Conservation (phyloP, 2,888 invertebrate species). For the Pseudanteris insignis region DNA sequence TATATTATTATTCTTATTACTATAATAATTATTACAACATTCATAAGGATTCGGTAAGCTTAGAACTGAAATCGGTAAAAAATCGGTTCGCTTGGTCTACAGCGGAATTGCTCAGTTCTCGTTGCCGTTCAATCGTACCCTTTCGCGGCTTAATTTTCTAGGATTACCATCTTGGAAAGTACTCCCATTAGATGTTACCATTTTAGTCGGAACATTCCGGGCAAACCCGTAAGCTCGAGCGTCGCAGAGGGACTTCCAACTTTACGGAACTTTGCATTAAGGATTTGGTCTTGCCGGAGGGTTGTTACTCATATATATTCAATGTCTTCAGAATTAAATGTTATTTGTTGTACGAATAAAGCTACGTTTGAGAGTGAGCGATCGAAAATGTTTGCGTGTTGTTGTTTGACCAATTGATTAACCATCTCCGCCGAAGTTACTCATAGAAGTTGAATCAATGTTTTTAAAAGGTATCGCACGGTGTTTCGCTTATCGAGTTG, state of each 20-base stretch:
- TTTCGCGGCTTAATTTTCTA: slow-evolving; percentile 41
- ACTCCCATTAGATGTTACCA: slow-evolving; percentile 40
- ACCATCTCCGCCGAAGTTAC: slow-evolving; percentile 1
- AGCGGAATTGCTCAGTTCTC: too few relatives aligned
- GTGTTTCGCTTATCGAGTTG: background rate
- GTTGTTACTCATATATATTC: slow-evolving; percentile 37
- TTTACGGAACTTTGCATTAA: slow-evolving; percentile 37
- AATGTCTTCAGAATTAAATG: slow-evolving; percentile 36
- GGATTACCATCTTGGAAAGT: slow-evolving; percentile 41
- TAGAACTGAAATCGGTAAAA: background rate
- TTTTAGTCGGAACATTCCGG: slow-evolving; percentile 35
- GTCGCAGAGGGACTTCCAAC: slow-evolving; percentile 30
- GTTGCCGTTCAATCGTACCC: too few relatives aligned
- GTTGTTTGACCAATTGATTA: slow-evolving; percentile 29
- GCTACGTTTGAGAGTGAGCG: slow-evolving; percentile 13
- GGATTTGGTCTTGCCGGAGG: slow-evolving; percentile 39
- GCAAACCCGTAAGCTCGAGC: slow-evolving; percentile 41
- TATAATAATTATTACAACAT: too few relatives aligned
- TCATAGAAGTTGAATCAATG: background rate
- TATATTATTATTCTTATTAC: too few relatives aligned
- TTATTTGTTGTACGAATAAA: slow-evolving; percentile 37
- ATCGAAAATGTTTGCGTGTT: slow-evolving; percentile 21
- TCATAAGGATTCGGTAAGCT: too few relatives aligned
- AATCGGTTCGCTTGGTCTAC: too few relatives aligned
- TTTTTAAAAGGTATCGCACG: background rate